Percentiles rank a stretch among this genome's conserved stretches.
phyloP scores from a whole-genome alignment of 2,888 invertebrate genomes.

The Bugulina stolonifera region DNA sequence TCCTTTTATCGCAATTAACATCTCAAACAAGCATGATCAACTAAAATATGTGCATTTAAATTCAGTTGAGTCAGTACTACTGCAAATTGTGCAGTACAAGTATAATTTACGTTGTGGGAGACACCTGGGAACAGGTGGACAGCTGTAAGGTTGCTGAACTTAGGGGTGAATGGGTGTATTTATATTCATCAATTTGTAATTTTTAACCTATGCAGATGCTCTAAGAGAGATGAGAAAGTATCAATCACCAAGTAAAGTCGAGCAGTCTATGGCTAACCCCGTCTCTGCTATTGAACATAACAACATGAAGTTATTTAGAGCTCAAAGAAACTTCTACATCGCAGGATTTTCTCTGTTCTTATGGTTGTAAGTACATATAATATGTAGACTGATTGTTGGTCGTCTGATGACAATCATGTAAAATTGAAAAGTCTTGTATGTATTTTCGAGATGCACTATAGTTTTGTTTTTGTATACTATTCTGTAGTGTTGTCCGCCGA shows the following conservation, averaged over 20 bases:
- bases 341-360: constrained; percentile 96
- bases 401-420: neutral
- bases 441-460: neutral
- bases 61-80: no score
- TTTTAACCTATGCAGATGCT: neutral
- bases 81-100: no score
- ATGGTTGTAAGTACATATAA: constrained; percentile 60
- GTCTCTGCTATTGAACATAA: constrained; percentile 79
- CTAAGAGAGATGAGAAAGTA: constrained; percentile 16
- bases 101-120: no score
- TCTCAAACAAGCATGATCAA: no score
- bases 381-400: neutral
- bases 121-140: no score
- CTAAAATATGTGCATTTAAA: no score
- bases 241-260: neutral
- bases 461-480: neutral
- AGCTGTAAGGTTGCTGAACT: no score
- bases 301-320: constrained; percentile 88
- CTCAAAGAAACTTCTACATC: constrained; percentile 97
- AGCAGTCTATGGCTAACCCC: constrained; percentile 54
- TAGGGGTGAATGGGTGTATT: no score
- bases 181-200: no score
- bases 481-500: neutral
- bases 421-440: no score
- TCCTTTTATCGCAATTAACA: no score